These are phyloP conservation scores for Lobophora halterata DNA, from an alignment of 2,888 invertebrate genomes.

Conservation along the genomic window DNA sequence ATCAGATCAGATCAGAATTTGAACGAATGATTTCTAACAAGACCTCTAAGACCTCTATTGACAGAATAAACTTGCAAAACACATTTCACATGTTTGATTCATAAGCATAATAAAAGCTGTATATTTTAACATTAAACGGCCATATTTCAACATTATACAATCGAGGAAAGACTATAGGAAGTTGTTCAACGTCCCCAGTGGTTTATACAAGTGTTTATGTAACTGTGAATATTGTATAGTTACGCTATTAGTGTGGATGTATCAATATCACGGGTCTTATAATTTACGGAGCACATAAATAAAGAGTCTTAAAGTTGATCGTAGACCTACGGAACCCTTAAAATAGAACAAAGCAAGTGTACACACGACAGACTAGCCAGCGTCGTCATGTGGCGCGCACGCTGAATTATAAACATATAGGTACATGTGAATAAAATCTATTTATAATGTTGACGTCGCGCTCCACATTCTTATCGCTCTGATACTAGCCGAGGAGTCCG, in stretches of 20 bases:
- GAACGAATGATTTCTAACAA: slow-evolving; percentile 3
- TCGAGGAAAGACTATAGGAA: slow-evolving; percentile 14
- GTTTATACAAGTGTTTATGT: slow-evolving; percentile 5
- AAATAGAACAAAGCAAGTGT: slow-evolving; percentile 48
- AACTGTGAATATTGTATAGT: slow-evolving; percentile 7
- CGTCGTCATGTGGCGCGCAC: slow-evolving; percentile 55
- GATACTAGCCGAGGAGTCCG: slow-evolving; percentile 54
- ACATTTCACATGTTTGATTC: slow-evolving; percentile 22
- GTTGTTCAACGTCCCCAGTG: slow-evolving; percentile 1
- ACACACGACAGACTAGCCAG: slow-evolving; percentile 50
- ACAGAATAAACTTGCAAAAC: slow-evolving; percentile 15
- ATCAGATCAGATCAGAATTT: not conserved
- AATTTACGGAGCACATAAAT: slow-evolving; percentile 19
- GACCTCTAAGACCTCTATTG: slow-evolving; percentile 13
- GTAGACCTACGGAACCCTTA: slow-evolving; percentile 40
- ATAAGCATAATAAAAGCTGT: slow-evolving; percentile 17
- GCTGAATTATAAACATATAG: slow-evolving; percentile 53
- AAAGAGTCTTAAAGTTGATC: slow-evolving; percentile 28
- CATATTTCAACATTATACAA: slow-evolving; percentile 16
- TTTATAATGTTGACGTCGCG: slow-evolving; percentile 75
- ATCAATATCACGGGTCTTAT: slow-evolving; percentile 2
- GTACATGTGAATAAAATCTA: slow-evolving; percentile 71
- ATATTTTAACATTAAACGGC: slow-evolving; percentile 12
- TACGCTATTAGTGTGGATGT: not conserved
- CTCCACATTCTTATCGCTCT: slow-evolving; percentile 73